Evolutionary conservation across 2,888 invertebrate genomes (phyloP).

Genomic region (Lithophane semibrunnea): DNA sequence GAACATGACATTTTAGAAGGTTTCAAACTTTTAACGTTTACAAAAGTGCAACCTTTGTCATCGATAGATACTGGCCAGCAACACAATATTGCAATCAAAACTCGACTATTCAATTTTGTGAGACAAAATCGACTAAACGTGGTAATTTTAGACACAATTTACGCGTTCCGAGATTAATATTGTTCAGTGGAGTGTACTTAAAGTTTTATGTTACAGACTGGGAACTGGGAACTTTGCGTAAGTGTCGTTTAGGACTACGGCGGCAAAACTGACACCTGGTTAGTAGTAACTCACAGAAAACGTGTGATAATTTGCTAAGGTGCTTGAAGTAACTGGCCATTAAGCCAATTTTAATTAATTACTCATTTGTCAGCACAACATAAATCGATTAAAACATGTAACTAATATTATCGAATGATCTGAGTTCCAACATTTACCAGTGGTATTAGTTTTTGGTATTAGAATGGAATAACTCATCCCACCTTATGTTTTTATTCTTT

Average conservation of each 20-base stretch:
- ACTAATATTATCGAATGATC: background rate
- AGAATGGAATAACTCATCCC: too few species aligned
- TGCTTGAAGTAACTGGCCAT: background rate
- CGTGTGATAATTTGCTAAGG: constrained; percentile 37
- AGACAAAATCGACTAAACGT: constrained; percentile 57
- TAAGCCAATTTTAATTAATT: background rate
- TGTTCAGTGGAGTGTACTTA: constrained; percentile 71
- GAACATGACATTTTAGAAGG: background rate
- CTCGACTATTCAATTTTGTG: constrained; percentile 12
- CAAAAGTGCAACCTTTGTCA: background rate
- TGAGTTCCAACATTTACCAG: too few species aligned
- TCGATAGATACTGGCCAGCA: background rate
- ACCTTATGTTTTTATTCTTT: background rate
- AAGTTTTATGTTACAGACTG: constrained; percentile 77
- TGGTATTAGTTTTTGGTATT: too few species aligned
- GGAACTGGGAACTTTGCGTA: constrained; percentile 71
- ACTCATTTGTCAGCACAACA: background rate
- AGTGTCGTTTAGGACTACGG: constrained; percentile 59
- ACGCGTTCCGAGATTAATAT: constrained; percentile 66
- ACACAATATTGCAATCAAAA: background rate
- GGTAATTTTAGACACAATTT: constrained; percentile 61
- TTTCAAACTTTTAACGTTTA: background rate
- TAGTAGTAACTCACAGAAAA: constrained; percentile 29
- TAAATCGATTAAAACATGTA: background rate
- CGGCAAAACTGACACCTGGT: constrained; percentile 59